Conservation (phyloP, 1,140 invertebrate genomes). For the Megalonaias nervosa region DNA sequence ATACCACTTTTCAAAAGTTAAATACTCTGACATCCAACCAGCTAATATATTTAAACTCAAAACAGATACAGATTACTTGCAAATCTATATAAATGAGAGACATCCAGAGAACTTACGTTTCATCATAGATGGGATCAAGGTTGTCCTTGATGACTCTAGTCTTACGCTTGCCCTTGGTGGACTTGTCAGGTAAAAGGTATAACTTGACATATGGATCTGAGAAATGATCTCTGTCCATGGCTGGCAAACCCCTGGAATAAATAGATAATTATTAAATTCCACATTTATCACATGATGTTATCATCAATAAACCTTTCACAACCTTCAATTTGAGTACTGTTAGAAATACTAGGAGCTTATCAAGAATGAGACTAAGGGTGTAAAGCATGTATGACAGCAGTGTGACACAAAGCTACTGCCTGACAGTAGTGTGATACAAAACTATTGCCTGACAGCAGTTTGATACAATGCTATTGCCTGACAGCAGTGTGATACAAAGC, state of each 20-base stretch:
- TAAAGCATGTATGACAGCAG: too few species aligned
- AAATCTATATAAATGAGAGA: too few species aligned
- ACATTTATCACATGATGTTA: too few species aligned
- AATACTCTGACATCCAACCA: not conserved
- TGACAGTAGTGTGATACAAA: too few species aligned
- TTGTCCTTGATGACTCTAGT: constrained; percentile 85
- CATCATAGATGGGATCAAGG: constrained; percentile 92
- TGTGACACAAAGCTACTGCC: too few species aligned
- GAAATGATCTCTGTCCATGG: constrained; percentile 89
- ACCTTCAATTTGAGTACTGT: too few species aligned
- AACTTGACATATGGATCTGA: constrained; percentile 97
- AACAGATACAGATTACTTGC: not conserved
- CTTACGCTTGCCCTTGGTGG: constrained; percentile 91
- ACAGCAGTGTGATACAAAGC: too few species aligned
- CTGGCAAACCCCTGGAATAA: constrained; percentile 80
- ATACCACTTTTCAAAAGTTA: not conserved
- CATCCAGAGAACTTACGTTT: constrained; percentile 76
- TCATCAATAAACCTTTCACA: too few species aligned
- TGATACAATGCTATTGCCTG: too few species aligned
- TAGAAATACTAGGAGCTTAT: too few species aligned
- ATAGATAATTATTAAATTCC: not conserved
- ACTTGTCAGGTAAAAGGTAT: constrained; percentile 87
- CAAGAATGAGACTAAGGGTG: too few species aligned
- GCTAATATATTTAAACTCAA: not conserved
- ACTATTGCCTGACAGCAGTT: too few species aligned